Percentiles rank a stretch among this genome's conserved stretches.
These are phyloP conservation scores for Perizoma affinitatum DNA, from an alignment of 2,888 invertebrate genomes.

Conservation along the genomic window DNA sequence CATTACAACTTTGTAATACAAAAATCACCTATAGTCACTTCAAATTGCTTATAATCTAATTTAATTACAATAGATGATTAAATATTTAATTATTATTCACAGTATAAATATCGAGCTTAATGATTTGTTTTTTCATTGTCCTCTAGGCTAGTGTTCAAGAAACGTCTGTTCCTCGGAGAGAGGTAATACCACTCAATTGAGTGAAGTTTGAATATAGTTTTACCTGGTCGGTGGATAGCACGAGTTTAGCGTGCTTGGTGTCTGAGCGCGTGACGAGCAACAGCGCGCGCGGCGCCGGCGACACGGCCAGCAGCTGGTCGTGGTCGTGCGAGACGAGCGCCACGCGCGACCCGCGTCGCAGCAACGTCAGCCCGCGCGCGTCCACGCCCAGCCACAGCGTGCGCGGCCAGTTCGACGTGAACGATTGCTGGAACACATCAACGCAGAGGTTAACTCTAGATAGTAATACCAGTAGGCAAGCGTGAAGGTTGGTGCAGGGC, in stretches of 20 bases:
- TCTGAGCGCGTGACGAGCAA: conserved; percentile 97
- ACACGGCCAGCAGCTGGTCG: conserved; percentile 94
- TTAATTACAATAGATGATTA: too few relatives aligned
- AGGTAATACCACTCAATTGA: conserved; percentile 38
- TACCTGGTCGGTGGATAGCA: conserved; percentile 96
- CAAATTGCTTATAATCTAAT: too few relatives aligned
- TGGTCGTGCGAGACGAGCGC: conserved; percentile 96
- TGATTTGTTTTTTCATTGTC: background rate
- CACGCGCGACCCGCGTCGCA: conserved; percentile 94
- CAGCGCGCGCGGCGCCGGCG: conserved; percentile 95
- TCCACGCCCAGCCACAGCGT: conserved; percentile 96
- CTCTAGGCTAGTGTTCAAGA: conserved; percentile 70
- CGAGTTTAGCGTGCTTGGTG: conserved; percentile 96
- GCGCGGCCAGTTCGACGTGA: conserved; percentile 97
- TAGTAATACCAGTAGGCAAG: too few relatives aligned
- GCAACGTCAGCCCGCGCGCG: conserved; percentile 94
- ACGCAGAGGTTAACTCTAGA: background rate
- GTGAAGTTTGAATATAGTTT: background rate
- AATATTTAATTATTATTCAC: too few relatives aligned
- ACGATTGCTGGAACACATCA: conserved; percentile 89
- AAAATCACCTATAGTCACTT: too few relatives aligned
- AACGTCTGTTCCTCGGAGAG: conserved; percentile 76
- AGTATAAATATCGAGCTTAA: too few relatives aligned
- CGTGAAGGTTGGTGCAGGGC: too few relatives aligned
- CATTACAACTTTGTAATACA: too few relatives aligned